Evolutionary conservation across 1,140 invertebrate species (phyloP).

Genomic region (Elymnias hypermnestra): DNA sequence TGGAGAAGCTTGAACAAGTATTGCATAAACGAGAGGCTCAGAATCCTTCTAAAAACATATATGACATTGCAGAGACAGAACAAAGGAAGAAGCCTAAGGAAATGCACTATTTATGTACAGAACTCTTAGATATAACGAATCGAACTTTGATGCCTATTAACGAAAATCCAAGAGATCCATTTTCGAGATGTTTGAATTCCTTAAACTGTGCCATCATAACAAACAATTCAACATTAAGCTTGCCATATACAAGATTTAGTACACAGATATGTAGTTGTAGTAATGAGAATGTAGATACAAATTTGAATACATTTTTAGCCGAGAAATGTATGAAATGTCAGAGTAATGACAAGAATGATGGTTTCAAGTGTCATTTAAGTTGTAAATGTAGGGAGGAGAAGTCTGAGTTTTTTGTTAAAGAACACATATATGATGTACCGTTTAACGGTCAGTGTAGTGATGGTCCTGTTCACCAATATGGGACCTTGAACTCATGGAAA

Average conservation of each 20-base stretch:
- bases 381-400: slow-evolving; percentile 48
- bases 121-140: slow-evolving; percentile 60
- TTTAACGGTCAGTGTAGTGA: slow-evolving; percentile 23
- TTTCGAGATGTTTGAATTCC: slow-evolving; percentile 75
- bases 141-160: slow-evolving; percentile 42
- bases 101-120: slow-evolving; percentile 71
- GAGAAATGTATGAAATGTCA: slow-evolving; percentile 53
- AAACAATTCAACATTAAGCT: slow-evolving; percentile 50
- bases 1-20: slow-evolving; percentile 78
- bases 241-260: slow-evolving; percentile 61
- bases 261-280: slow-evolving; percentile 40
- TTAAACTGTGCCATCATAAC: slow-evolving; percentile 71
- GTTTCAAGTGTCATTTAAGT: slow-evolving; percentile 65
- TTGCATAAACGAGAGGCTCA: slow-evolving; percentile 70
- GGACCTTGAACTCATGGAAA: slow-evolving; percentile 40
- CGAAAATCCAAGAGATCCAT: slow-evolving; percentile 36
- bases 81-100: slow-evolving; percentile 55
- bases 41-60: slow-evolving; percentile 38
- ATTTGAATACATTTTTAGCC: slow-evolving; percentile 28
- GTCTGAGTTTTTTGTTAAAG: slow-evolving; percentile 49
- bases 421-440: slow-evolving; percentile 65
- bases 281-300: slow-evolving; percentile 29
- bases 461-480: slow-evolving; percentile 35
- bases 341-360: slow-evolving; percentile 38
- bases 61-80: slow-evolving; percentile 37